Evolutionary conservation across 1,140 invertebrate species (phyloP).

Genomic region (Centruroides sculpturatus): DNA sequence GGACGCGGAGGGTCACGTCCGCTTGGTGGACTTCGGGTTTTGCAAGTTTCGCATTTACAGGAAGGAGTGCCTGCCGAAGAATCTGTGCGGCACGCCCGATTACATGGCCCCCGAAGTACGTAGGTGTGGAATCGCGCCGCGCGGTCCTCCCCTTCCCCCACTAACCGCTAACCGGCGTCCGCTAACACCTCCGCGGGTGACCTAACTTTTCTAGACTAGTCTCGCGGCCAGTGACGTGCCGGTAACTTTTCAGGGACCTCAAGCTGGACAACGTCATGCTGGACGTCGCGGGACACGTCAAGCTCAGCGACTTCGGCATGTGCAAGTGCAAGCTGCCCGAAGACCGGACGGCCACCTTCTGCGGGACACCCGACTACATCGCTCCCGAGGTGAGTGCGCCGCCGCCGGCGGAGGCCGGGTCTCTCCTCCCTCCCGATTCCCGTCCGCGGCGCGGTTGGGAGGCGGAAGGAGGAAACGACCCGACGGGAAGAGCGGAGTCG

Average conservation of each 20-base stretch:
- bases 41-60: conserved; percentile 94
- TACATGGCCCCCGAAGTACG: conserved; percentile 5
- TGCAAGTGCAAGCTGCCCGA: conserved; percentile 93
- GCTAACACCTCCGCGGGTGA: background rate
- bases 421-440: too few relatives aligned
- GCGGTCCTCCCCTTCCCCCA: too few relatives aligned
- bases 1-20: conserved; percentile 90
- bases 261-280: conserved; percentile 94
- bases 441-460: too few relatives aligned
- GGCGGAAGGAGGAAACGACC: too few relatives aligned
- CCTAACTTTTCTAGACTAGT: background rate
- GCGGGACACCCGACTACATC: conserved; percentile 99
- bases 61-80: conserved; percentile 65
- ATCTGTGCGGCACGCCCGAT: conserved; percentile 97
- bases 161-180: too few relatives aligned
- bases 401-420: too few relatives aligned
- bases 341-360: conserved; percentile 90
- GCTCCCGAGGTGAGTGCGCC: conserved; percentile 67
- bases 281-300: conserved; percentile 90
- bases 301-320: conserved; percentile 98
- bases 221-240: too few relatives aligned
- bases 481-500: too few relatives aligned
- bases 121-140: background rate
- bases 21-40: conserved; percentile 99
- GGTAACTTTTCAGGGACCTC: conserved; percentile 56